phyloP scores from a whole-genome alignment of 2,888 invertebrate species.

The Busseola fusca region DNA sequence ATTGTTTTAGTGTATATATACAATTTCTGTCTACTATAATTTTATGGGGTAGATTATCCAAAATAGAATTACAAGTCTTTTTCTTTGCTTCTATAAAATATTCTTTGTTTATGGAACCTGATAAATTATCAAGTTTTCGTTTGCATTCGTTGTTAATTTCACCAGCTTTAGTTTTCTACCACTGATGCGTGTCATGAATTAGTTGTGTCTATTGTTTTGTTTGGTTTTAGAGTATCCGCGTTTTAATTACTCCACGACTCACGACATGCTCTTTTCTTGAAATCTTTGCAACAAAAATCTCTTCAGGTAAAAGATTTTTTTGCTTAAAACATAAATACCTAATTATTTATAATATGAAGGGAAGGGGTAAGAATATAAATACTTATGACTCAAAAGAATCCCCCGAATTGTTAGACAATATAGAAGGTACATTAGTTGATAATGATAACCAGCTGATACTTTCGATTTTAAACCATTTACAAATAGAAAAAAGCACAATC shows the following conservation, averaged over 20 bases:
- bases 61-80: not conserved
- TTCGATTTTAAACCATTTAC: slow-evolving; percentile 15
- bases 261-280: slow-evolving; percentile 5
- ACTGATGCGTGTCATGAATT: slow-evolving; percentile 15
- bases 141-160: slow-evolving; percentile 7
- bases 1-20: not conserved
- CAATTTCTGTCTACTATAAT: not conserved
- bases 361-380: not conserved
- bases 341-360: not conserved
- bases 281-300: not conserved
- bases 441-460: slow-evolving; percentile 22
- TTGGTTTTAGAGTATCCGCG: not conserved
- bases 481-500: slow-evolving; percentile 31
- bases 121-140: slow-evolving; percentile 11
- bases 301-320: not conserved
- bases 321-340: not conserved
- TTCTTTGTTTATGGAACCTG: not conserved
- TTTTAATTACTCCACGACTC: slow-evolving; percentile 24
- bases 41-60: not conserved
- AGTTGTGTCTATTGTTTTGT: not conserved
- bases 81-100: not conserved
- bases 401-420: slow-evolving; percentile 19
- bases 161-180: not conserved
- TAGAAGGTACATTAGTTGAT: slow-evolving; percentile 11
- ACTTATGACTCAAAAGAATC: slow-evolving; percentile 27